Conservation (phyloP, 2,113 vertebrate genomes). For the Pholis gunnellus region DNA sequence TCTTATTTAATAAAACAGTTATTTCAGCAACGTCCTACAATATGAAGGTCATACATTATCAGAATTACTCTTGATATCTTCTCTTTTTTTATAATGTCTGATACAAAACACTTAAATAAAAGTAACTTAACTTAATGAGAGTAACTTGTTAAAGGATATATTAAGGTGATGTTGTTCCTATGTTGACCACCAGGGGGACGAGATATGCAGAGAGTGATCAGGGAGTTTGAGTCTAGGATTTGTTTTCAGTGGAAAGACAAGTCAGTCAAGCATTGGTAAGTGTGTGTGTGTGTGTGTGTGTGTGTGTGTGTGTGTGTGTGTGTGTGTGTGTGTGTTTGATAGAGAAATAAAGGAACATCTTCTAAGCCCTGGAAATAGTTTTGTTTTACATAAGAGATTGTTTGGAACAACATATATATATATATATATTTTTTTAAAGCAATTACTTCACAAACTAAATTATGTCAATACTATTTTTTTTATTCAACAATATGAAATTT, state of each 20-base stretch:
- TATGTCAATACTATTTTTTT: background rate
- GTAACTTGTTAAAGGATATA: background rate
- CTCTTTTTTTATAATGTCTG: background rate
- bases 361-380: background rate
- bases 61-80: background rate
- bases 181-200: slow-evolving; percentile 74
- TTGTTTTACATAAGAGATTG: background rate
- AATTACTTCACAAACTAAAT: background rate
- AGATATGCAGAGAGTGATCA: slow-evolving; percentile 26
- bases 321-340: background rate
- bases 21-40: background rate
- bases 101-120: background rate
- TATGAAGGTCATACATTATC: background rate
- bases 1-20: background rate
- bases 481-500: background rate
- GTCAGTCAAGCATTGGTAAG: background rate
- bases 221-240: slow-evolving; percentile 5
- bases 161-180: slow-evolving; percentile 34
- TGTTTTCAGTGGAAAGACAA: slow-evolving; percentile 12
- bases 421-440: background rate
- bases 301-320: background rate
- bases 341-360: background rate
- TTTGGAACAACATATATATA: too few species aligned
- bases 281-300: background rate
- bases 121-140: background rate